Base-by-base conservation (phyloP, 2,797 vertebrate genomes). In the Hylomyscus alleni region DNA sequence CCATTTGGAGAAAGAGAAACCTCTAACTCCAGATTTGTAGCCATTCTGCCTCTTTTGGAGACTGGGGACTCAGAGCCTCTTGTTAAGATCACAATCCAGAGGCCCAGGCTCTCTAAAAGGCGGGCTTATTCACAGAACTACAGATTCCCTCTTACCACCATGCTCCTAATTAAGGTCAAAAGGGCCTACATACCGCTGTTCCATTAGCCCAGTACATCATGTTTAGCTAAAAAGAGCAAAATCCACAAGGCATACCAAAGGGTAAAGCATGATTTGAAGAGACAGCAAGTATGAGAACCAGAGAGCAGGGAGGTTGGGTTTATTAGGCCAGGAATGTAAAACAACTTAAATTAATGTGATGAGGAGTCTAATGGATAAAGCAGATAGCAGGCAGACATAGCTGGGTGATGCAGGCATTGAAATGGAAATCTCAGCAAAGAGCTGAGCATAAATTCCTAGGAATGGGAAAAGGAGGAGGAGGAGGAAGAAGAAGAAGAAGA, bases 361-460 rank as follows among this genome's bases (percentile, higher is more conserved):
- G 47, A 85, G 82, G 60, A 19, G 1, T 50, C 31, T 50, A 50
- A 67, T 67, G 82, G 60, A 47, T 47, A 76, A 67, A 54, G n/a
- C 56, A n/a, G 78, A 44, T 1, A n/a, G 47, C 44, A 77, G n/a
- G 26, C 37, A 94, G 56, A 24, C 4, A 7, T 17, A 94, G 26
- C 50, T n/a, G 56, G 13, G 6, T 80, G 62, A 31, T 3, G 19
- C 2, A 52, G 40, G n/a, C 67, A 31, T n/a, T 19, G 20, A 65
- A 75, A 47, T 67, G n/a, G 11, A 76, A 94, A 37, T 76, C 20
- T 8, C 72, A 77, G 73, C 58, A n/a, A 84, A 84, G 29, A 84
- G 44, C n/a, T 29, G 67, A 67, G 14, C 17, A 84, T 11, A 29
- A 29, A 85, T 50, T 85, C 44, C 44, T 60, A 22, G 37, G 29